phyloP scores from a whole-genome alignment of 2,113 vertebrate genomes.

The Clarias batrachus region DNA sequence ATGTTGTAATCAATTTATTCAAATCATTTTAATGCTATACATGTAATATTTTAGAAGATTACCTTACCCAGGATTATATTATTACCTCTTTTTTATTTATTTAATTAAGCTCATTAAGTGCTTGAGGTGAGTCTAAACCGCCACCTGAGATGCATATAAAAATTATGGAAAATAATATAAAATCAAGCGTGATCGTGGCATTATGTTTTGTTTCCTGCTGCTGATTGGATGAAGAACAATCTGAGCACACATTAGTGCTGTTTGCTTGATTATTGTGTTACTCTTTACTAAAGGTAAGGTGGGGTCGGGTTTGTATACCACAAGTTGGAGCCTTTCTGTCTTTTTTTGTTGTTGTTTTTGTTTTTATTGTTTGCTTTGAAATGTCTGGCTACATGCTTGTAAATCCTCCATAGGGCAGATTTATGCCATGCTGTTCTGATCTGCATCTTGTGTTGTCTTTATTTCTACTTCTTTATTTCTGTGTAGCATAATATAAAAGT shows the following conservation, averaged over 20 bases:
- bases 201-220: constrained; percentile 57
- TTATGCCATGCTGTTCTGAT: neutral
- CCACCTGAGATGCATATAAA: neutral
- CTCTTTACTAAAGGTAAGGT: constrained; percentile 66
- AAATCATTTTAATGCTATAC: neutral
- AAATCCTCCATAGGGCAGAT: neutral
- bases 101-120: neutral
- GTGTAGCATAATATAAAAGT: too few relatives aligned
- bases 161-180: neutral
- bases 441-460: neutral
- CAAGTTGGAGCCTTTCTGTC: neutral
- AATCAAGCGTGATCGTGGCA: neutral
- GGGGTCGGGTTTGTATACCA: constrained; percentile 17
- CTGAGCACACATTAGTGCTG: constrained; percentile 52
- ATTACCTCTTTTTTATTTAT: neutral
- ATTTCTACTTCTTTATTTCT: neutral
- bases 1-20: neutral
- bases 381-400: neutral
- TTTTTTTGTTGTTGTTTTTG: neutral
- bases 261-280: constrained; percentile 52
- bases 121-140: neutral
- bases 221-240: constrained; percentile 66
- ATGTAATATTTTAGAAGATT: neutral
- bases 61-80: neutral
- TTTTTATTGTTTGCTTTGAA: neutral